A percentile compares a stretch with the other conserved stretches of the same genome.
Evolutionary conservation across 2,888 invertebrate species (phyloP).

Genomic region (Hyles lineata): DNA sequence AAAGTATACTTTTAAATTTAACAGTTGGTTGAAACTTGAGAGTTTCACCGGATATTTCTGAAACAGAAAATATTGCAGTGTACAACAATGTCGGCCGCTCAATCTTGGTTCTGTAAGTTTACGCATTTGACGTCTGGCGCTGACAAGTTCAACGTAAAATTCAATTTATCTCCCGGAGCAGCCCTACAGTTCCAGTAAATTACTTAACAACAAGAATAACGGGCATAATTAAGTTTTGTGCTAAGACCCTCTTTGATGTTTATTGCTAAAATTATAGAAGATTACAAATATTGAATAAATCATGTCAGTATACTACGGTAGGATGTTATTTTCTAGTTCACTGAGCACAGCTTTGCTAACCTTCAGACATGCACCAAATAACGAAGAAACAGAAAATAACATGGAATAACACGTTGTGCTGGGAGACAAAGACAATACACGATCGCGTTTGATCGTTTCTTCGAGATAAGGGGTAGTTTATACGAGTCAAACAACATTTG

Average conservation of each 20-base stretch:
- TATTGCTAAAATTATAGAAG: constrained; percentile 24
- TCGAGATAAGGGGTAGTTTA: constrained; percentile 29
- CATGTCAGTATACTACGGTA: neutral
- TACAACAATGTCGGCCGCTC: constrained; percentile 45
- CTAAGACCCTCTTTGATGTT: constrained; percentile 33
- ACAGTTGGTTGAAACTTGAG: neutral
- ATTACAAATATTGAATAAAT: constrained; percentile 22
- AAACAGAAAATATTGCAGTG: constrained; percentile 20
- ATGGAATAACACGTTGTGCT: constrained; percentile 12
- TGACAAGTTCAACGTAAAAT: constrained; percentile 55
- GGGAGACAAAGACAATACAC: constrained; percentile 17
- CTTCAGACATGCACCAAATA: constrained; percentile 6
- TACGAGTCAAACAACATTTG: constrained; percentile 32
- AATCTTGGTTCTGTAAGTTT: constrained; percentile 45
- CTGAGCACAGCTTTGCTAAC: neutral
- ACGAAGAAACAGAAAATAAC: constrained; percentile 9
- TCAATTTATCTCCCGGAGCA: constrained; percentile 53
- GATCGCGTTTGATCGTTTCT: constrained; percentile 27
- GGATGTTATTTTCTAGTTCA: neutral
- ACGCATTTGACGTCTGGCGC: constrained; percentile 54
- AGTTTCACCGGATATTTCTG: neutral
- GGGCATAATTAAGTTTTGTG: constrained; percentile 46
- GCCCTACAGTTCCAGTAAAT: constrained; percentile 46
- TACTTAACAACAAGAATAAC: constrained; percentile 48
- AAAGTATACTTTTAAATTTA: neutral